Conservation (phyloP, 1,140 invertebrate species). For the Babylonia areolata region DNA sequence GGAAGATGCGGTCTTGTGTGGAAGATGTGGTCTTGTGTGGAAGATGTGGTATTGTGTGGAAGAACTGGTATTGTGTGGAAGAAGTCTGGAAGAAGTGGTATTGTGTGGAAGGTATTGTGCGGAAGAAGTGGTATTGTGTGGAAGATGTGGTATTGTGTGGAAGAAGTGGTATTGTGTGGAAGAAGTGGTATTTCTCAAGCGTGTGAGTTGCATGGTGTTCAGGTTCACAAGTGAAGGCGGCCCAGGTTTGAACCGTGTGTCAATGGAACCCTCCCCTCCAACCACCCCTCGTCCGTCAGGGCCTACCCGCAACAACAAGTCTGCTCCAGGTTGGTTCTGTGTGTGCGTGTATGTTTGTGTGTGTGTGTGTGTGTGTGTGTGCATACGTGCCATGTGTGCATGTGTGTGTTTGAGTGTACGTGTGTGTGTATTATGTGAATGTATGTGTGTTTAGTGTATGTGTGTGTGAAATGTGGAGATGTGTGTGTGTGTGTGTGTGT, state of each 20-base stretch:
- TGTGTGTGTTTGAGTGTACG: too few relatives aligned
- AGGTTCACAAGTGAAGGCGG: slow-evolving; percentile 62
- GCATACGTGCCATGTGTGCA: not conserved
- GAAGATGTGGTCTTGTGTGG: too few relatives aligned
- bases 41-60: too few relatives aligned
- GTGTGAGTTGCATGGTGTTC: not conserved
- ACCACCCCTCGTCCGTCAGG: slow-evolving; percentile 54
- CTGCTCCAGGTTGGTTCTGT: slow-evolving; percentile 63
- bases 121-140: too few relatives aligned
- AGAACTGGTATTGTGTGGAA: too few relatives aligned
- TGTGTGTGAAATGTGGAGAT: not conserved
- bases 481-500: not conserved
- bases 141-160: too few relatives aligned
- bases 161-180: too few relatives aligned
- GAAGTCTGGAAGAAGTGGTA: too few relatives aligned
- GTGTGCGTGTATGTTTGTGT: not conserved
- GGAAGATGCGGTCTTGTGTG: too few relatives aligned
- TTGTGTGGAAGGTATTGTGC: too few relatives aligned
- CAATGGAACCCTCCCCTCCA: slow-evolving; percentile 60
- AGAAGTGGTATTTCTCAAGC: too few relatives aligned
- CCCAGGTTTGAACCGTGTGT: slow-evolving; percentile 61
- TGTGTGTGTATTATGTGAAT: too few relatives aligned
- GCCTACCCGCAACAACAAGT: slow-evolving; percentile 58
- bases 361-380: not conserved
- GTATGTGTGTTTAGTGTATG: not conserved